These are phyloP conservation scores for Tetraodon nigroviridis DNA, from an alignment of 2,113 vertebrate genomes.

Conservation along the genomic window DNA sequence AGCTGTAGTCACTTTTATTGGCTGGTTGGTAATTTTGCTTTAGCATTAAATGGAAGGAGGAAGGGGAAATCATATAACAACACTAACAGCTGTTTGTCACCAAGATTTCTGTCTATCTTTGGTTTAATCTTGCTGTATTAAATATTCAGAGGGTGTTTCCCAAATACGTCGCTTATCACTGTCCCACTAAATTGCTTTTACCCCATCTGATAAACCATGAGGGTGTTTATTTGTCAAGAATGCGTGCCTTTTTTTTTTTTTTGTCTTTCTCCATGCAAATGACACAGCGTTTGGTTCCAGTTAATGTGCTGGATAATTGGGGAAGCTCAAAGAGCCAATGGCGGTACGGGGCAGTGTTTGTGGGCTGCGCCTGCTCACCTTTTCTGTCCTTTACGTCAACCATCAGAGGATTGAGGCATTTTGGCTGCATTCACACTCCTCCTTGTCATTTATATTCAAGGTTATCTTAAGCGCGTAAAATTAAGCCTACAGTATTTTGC, in stretches of 20 bases:
- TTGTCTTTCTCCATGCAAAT: neutral
- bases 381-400: constrained; percentile 14
- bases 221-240: neutral
- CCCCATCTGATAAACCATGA: neutral
- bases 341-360: neutral
- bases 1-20: too few relatives aligned
- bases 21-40: too few relatives aligned
- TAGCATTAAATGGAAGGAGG: too few relatives aligned
- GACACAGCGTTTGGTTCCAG: constrained; percentile 9
- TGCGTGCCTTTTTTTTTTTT: neutral
- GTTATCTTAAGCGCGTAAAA: too few relatives aligned
- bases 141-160: constrained; percentile 9
- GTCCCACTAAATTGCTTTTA: neutral
- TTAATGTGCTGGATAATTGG: constrained; percentile 16
- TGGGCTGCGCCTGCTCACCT: constrained; percentile 7
- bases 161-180: neutral
- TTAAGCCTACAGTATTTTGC: too few relatives aligned
- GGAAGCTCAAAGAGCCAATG: neutral
- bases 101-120: constrained; percentile 36
- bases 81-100: constrained; percentile 18
- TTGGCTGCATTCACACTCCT: neutral
- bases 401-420: constrained; percentile 5
- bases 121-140: constrained; percentile 11
- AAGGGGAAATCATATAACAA: neutral
- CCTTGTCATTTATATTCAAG: too few relatives aligned